These are phyloP conservation scores for Heteropelma amictum DNA, from an alignment of 2,888 invertebrate species.

Conservation along the genomic window DNA sequence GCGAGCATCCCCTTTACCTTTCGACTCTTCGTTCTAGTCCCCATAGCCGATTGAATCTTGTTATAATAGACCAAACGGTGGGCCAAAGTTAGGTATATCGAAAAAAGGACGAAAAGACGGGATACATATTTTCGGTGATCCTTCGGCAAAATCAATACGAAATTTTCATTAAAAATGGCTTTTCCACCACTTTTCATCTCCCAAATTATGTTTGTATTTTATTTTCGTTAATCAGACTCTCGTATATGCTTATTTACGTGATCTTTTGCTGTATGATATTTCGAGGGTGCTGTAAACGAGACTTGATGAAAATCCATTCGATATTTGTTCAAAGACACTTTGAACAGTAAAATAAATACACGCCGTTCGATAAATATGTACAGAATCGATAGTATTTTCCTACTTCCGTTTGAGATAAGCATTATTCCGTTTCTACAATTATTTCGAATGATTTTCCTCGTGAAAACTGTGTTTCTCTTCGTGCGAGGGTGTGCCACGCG, in stretches of 20 bases:
- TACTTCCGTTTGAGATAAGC: not conserved
- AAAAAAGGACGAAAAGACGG: not conserved
- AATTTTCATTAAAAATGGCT: constrained; percentile 17
- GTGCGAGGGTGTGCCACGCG: constrained; percentile 30
- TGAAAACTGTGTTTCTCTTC: not conserved
- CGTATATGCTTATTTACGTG: no score
- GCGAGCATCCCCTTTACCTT: constrained; percentile 51
- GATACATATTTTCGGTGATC: constrained; percentile 19
- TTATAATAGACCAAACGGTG: constrained; percentile 10
- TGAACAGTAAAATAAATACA: no score
- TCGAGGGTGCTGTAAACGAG: not conserved
- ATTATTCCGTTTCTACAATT: not conserved
- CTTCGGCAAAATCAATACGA: not conserved
- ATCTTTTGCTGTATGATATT: not conserved
- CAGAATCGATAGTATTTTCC: no score
- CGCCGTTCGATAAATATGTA: no score
- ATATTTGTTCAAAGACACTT: no score
- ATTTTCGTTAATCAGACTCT: not conserved
- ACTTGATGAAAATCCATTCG: no score
- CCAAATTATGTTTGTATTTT: not conserved
- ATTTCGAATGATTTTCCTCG: not conserved
- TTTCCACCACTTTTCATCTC: constrained; percentile 16
- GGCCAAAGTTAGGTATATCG: constrained; percentile 11
- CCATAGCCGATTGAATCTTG: constrained; percentile 23
- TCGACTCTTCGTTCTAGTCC: constrained; percentile 43